A percentile compares a stretch with the other conserved stretches of the same genome.
phyloP scores from a whole-genome alignment of 2,113 vertebrate species.

The Vulpes lagopus region DNA sequence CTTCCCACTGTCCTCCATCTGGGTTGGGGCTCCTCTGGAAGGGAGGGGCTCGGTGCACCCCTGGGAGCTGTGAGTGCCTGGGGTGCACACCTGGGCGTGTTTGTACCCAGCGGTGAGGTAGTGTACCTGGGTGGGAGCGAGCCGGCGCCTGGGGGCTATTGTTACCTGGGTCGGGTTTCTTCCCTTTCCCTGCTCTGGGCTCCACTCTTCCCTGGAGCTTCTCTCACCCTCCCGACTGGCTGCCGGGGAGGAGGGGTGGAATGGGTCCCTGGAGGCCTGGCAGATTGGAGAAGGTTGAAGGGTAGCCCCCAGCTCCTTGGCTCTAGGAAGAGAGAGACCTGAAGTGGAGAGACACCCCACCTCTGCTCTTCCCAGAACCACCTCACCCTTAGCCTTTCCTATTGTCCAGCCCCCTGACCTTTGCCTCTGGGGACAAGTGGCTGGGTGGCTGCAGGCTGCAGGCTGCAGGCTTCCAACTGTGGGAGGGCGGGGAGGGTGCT shows the following conservation, averaged over 20 bases:
- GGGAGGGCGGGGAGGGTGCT: not conserved
- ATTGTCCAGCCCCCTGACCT: slow-evolving; percentile 68
- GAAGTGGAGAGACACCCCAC: not conserved
- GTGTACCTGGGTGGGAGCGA: not conserved
- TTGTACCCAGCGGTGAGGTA: not conserved
- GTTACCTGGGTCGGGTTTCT: slow-evolving; percentile 28
- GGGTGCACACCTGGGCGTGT: slow-evolving; percentile 56
- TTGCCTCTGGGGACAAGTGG: slow-evolving; percentile 35
- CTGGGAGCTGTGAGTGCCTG: not conserved
- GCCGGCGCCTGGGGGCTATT: not conserved
- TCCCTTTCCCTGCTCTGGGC: not conserved
- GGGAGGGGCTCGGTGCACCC: not conserved
- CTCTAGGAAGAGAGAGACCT: not conserved
- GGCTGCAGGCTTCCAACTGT: not conserved
- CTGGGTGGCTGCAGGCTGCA: slow-evolving; percentile 3
- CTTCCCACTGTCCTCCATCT: not conserved
- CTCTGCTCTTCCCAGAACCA: not conserved
- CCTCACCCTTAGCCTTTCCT: not conserved
- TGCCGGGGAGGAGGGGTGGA: not conserved
- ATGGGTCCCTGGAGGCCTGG: not conserved
- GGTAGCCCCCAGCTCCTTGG: not conserved
- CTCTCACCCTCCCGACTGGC: not conserved
- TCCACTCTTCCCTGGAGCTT: not conserved
- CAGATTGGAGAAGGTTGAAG: not conserved
- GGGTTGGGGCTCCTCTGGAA: not conserved